Evolutionary conservation across 2,888 invertebrate species (phyloP), one percentile per base, ranked within the genome.

Genomic region (Hydropsyche betteni): DNA sequence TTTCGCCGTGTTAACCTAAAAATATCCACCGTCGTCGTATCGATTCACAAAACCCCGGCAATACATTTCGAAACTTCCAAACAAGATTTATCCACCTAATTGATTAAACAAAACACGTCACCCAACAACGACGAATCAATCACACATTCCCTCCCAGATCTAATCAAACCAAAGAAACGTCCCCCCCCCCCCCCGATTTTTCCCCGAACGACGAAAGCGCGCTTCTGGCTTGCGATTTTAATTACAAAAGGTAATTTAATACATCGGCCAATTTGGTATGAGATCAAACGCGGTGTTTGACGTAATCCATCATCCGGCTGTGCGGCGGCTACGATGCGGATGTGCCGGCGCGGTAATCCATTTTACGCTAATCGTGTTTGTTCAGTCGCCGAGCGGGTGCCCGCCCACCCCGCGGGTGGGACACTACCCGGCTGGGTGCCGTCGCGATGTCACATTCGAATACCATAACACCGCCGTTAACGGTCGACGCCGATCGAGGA

Each of bases 291-390:
- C 34, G 69, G 38, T 51, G 69, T 51, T 69, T 50, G 69, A 51
- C 51, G 69, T 34, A 52, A 74, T 74, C 68, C 74, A 74, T 74
- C 74, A 74, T 73, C 36, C 24, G 36, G 51, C 69, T 16, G 51
- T 73, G n/a, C 24, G 36, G 51, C 69, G 50, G 51, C 34, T 16
- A 51, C 14, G 69, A 44, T 69, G 51, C 50, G 69, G 69, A 69
- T 69, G 69, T 51, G 44, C 68, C 53, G 69, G 69, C 34, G 14
- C 52, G 52, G 74, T 74, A 44, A 74, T 74, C 53, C 53, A 68
- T 74, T 74, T 74, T 74, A 34, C 52, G 74, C 68, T 74, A 74
- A 74, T 68, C 74, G 74, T 74, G 55, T 74, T 74, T 74, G 74
- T 16, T 64, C 74, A 68, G 68, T 38, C 16, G 64, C n/a, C n/a